Evolutionary conservation across 2,113 vertebrate genomes (phyloP), one percentile per base, ranked within the genome.

Genomic region (Puffinus mauretanicus): DNA sequence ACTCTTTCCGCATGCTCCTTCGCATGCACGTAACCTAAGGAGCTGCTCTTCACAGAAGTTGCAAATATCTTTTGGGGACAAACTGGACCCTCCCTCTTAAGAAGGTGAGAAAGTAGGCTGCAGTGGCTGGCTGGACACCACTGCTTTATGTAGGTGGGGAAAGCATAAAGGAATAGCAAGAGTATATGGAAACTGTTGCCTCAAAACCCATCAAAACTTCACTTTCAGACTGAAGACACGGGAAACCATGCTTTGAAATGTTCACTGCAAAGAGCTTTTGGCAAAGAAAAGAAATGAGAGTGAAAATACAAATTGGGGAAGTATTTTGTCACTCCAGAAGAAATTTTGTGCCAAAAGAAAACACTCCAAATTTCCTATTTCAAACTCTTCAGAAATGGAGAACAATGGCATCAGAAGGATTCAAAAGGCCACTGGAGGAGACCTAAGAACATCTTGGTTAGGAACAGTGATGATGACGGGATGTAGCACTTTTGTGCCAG

Each of bases 1-100:
- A 11, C 38, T 42, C 24, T 42, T 64, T 57, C 36, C 8, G 3
- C 6, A 27, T 5, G 40, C 15, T 93, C 32, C 34, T 65, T 69
- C 0, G 0, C 34, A 40, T 86, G 49, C 26, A 57, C 13, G 8
- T 32, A 85, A 12, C 22, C 26, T 4, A 10, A 85, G 20, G 27
- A 76, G 21, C 16, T 65, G 36, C 19, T 79, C 47, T 84, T 90
- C 55, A 84, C 7, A 11, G 16, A 82, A 82, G 9, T 1, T 49
- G 24, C 25, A 62, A 85, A 2, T 49, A 40, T 27, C 12, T 92
- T 84, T 58, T 27, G 11, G 10, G 29, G 47, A 79, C 6, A 34
- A 7, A 5, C 1, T 32, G 26, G 16, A 60, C 32, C 18, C 64
- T 46, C 32, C 36, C 32, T 51, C 40, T 65, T 79, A 57, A 46